phyloP scores from a whole-genome alignment of 1,140 invertebrate genomes.

The Eumeta japonica region DNA sequence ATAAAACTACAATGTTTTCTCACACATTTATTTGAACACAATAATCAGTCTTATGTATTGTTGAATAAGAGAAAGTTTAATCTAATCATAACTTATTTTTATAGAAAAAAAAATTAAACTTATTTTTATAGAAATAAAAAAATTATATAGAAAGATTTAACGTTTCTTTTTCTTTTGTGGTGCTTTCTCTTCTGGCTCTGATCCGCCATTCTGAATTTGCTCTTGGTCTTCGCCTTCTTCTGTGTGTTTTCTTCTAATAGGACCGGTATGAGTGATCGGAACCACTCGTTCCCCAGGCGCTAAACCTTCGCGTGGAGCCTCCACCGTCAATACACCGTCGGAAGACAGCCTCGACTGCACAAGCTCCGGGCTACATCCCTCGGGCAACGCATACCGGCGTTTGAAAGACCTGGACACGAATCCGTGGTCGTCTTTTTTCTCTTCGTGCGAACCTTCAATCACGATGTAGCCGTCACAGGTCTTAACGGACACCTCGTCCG shows the following conservation, averaged over 20 bases:
- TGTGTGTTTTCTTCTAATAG: constrained; percentile 31
- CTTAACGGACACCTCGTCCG: constrained; percentile 81
- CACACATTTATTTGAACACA: too few species aligned
- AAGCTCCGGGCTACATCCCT: constrained; percentile 65
- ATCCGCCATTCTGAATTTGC: constrained; percentile 18
- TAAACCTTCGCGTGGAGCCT: constrained; percentile 52
- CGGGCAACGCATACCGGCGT: constrained; percentile 69
- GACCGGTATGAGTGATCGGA: constrained; percentile 35
- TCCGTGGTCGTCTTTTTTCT: constrained; percentile 73
- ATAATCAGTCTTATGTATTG: too few species aligned
- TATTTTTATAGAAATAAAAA: constrained; percentile 1
- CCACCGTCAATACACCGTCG: constrained; percentile 69
- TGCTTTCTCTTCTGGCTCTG: constrained; percentile 21
- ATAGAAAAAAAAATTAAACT: constrained; percentile 5
- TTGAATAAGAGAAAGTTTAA: too few species aligned
- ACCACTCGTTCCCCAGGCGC: constrained; percentile 24
- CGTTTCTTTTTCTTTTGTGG: constrained; percentile 35
- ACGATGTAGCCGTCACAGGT: constrained; percentile 69
- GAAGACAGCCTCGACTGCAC: constrained; percentile 75
- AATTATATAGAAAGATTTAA: constrained; percentile 10
- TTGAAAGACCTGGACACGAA: constrained; percentile 72
- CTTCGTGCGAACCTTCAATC: constrained; percentile 74
- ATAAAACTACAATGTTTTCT: too few species aligned
- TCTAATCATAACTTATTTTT: too few species aligned
- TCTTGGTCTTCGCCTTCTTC: constrained; percentile 17